Base-by-base conservation (phyloP, 2,888 invertebrate genomes). In the Melipona bicolor region DNA sequence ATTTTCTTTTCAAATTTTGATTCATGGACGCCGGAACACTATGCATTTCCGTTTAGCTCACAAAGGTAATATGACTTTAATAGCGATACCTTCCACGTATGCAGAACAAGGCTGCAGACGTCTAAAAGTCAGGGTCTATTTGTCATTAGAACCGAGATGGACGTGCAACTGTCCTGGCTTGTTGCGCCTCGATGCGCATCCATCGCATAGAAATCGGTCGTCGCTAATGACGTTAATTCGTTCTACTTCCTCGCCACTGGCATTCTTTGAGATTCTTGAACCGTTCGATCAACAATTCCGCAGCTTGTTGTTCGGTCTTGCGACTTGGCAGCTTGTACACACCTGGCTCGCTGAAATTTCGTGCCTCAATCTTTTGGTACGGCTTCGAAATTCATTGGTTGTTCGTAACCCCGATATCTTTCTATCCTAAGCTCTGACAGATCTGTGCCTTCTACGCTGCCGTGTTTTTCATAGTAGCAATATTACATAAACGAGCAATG, bases 211-310 rank as follows among this genome's bases (percentile, higher is more conserved):
- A 87, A 87, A 84, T 78, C 79, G 84, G 76, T 59, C 80, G 81
- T 59, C 89, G 87, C 86, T 92, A 92, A 92, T 89, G 91, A 92
- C 90, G 86, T 87, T 87, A 88, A 92, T 92, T 92, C 91, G 91
- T 92, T 92, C 91, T 87, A 89, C 90, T 90, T 91, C 86, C 87
- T 50, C 77, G 69, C 62, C 64, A 79, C 69, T 67, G 77, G 77
- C 75, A 85, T 89, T 82, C 89, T 85, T 83, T 24, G 72, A 84
- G 75, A 67, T 81, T 74, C 79, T 78, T 72, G 27, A 76, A 77
- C 4, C 64, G 83, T 78, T 89, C 78, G 76, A 87, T 87, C 84
- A 72, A 77, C 77, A 54, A 74, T 72, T 62, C 77, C 54, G 73
- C 52, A 64, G 79, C 43, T 9, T 43, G 43, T 43, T 43, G 43